phyloP scores from a whole-genome alignment of 2,888 invertebrate species.

The Syrista parreyssii region DNA sequence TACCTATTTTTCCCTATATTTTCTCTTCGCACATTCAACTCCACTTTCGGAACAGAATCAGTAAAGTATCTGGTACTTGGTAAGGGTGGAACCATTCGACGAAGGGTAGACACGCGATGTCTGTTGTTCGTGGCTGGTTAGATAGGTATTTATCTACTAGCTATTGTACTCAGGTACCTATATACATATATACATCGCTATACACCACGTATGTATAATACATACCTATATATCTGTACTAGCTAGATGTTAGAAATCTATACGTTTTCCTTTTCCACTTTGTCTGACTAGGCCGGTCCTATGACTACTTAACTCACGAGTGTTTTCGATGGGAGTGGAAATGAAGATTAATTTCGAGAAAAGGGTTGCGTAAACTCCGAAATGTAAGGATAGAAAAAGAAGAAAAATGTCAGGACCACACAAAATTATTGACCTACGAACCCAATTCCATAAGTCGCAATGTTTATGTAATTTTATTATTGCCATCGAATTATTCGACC shows the following conservation, averaged over 20 bases:
- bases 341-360: background rate
- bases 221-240: too few relatives aligned
- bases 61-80: background rate
- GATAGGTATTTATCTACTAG: too few relatives aligned
- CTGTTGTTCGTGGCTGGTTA: background rate
- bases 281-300: background rate
- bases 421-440: background rate
- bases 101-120: background rate
- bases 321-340: background rate
- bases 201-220: too few relatives aligned
- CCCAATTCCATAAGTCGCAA: background rate
- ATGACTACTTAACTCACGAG: background rate
- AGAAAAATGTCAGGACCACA: background rate
- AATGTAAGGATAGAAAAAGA: background rate
- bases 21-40: background rate
- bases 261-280: background rate
- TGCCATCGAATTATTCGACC: background rate
- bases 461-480: background rate
- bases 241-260: background rate
- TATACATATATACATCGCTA: background rate
- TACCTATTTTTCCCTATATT: background rate
- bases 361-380: background rate
- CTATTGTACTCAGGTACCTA: too few relatives aligned
- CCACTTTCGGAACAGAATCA: background rate
- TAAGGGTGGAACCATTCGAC: background rate